Conservation (phyloP, 2,797 vertebrate species). For the Muscicapa comitata region DNA sequence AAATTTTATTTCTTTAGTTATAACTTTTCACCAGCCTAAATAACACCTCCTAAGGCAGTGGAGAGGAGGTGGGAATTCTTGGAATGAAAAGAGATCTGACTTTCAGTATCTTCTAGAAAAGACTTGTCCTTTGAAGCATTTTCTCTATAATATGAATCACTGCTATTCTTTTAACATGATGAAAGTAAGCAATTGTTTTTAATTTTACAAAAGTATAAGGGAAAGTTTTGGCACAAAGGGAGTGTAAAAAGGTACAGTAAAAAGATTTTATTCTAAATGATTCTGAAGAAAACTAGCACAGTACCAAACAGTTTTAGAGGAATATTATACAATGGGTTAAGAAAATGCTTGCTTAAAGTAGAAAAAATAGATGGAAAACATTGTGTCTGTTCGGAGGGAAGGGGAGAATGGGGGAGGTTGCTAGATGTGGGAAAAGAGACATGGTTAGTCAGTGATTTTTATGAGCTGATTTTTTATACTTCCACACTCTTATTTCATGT, state of each 20-base stretch:
- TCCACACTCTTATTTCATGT: background rate
- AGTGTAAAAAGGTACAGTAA: background rate
- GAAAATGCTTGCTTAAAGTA: background rate
- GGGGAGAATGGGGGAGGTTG: accelerated
- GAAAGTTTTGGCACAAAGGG: background rate
- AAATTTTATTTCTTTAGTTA: background rate
- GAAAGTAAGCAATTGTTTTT: background rate
- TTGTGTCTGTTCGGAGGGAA: background rate
- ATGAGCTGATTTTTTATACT: background rate
- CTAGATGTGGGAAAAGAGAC: background rate
- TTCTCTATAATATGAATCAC: background rate
- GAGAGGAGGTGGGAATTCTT: accelerated
- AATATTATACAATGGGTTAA: background rate
- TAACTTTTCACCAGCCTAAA: background rate
- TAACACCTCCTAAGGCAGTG: background rate
- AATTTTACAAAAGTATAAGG: background rate
- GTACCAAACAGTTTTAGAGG: background rate
- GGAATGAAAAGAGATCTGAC: background rate
- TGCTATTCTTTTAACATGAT: background rate
- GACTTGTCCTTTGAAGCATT: background rate
- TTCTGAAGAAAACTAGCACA: background rate
- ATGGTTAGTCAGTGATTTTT: background rate
- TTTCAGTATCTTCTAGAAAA: background rate
- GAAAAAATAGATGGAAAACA: background rate
- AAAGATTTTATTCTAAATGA: background rate